Conservation (phyloP, 2,888 invertebrate genomes). For the Nephrotoma appendiculata region DNA sequence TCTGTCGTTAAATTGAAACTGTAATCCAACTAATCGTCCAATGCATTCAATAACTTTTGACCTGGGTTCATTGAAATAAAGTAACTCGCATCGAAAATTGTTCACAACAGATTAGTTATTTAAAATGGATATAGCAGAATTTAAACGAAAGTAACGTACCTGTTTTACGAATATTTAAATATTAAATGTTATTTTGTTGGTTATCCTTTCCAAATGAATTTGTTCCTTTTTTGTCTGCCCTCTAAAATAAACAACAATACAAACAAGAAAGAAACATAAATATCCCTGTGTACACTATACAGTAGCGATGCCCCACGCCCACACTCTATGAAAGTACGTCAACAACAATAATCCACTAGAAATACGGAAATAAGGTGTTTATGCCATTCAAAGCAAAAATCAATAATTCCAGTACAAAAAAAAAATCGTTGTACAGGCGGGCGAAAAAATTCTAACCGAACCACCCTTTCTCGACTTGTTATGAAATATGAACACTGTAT, state of each 20-base stretch:
- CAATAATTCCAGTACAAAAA: not conserved
- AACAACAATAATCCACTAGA: not conserved
- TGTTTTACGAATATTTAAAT: too few relatives aligned
- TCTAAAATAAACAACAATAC: not conserved
- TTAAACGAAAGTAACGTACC: too few relatives aligned
- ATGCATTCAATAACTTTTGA: too few relatives aligned
- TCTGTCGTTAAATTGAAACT: too few relatives aligned
- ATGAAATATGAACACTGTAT: not conserved
- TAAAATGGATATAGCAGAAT: too few relatives aligned
- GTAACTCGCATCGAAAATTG: too few relatives aligned
- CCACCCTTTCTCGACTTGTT: not conserved
- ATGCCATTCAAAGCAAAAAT: not conserved
- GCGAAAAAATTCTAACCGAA: not conserved
- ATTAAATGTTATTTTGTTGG: not conserved
- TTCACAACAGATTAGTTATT: too few relatives aligned
- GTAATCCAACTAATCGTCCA: too few relatives aligned
- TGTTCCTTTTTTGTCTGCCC: not conserved
- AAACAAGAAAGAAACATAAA: not conserved
- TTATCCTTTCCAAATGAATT: not conserved
- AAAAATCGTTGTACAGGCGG: not conserved
- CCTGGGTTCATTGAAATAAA: too few relatives aligned
- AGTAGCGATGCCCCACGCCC: not conserved
- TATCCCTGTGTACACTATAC: not conserved
- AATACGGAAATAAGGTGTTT: not conserved
- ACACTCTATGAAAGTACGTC: not conserved